Percentiles rank a stretch among this genome's conserved stretches.
phyloP scores from a whole-genome alignment of 1,140 invertebrate species.

The Schmidtea mediterranea region DNA sequence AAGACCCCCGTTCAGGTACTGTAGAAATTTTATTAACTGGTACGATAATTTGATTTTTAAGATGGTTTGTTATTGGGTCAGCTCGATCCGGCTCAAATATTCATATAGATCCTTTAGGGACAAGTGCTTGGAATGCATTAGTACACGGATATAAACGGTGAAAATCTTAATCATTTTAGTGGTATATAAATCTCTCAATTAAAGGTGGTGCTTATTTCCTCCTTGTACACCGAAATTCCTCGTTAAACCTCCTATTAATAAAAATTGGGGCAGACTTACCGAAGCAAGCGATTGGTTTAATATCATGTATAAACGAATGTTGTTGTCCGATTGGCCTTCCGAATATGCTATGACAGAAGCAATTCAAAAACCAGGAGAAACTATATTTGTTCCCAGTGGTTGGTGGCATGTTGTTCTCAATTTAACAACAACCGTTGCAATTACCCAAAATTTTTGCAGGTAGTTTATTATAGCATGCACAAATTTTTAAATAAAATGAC shows the following conservation, averaged over 20 bases:
- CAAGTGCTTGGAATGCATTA: conserved; percentile 93
- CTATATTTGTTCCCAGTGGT: conserved; percentile 69
- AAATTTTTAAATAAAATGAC: too few relatives aligned
- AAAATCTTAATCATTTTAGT: too few relatives aligned
- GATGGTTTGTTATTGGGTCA: conserved; percentile 85
- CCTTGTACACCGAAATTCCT: conserved; percentile 78
- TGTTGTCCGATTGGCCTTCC: conserved; percentile 56
- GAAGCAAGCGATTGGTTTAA: conserved; percentile 96
- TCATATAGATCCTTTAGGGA: conserved; percentile 92
- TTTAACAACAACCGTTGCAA: conserved; percentile 70
- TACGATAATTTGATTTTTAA: too few relatives aligned
- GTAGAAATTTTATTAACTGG: too few relatives aligned
- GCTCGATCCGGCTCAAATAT: conserved; percentile 84
- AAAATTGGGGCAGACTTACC: too few relatives aligned
- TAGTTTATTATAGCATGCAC: too few relatives aligned
- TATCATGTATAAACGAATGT: conserved; percentile 70
- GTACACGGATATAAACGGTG: conserved; percentile 59
- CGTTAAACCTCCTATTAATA: conserved; percentile 37
- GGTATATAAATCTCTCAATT: too few relatives aligned
- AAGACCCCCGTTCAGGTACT: conserved; percentile 53
- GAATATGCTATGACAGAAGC: conserved; percentile 76
- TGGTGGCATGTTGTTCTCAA: conserved; percentile 93
- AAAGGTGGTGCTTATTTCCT: conserved; percentile 81
- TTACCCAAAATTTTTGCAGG: conserved; percentile 87
- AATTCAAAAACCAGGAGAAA: conserved; percentile 80